These are phyloP conservation scores for Andricus curvator DNA, from an alignment of 2,888 invertebrate species.

Conservation along the genomic window DNA sequence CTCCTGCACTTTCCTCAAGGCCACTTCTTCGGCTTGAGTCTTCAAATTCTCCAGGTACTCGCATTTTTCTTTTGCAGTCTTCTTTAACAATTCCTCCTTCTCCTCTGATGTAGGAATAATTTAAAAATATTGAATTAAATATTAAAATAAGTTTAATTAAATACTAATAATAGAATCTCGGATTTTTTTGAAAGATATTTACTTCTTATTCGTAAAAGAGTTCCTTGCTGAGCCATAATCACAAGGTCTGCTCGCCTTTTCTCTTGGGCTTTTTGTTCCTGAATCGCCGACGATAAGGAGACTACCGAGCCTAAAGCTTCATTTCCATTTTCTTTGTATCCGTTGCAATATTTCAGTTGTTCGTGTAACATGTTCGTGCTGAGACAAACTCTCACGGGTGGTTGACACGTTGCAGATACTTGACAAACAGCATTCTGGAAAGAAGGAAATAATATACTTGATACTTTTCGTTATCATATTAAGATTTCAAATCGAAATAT, in stretches of 20 bases:
- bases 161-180: too few species aligned
- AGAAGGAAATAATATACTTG: conserved; percentile 8
- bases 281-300: conserved; percentile 68
- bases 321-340: conserved; percentile 80
- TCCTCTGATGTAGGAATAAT: conserved; percentile 54
- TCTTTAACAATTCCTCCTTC: conserved; percentile 60
- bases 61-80: conserved; percentile 64
- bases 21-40: conserved; percentile 67
- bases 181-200: conserved; percentile 37
- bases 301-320: conserved; percentile 65
- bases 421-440: conserved; percentile 80
- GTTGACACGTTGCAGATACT: conserved; percentile 80
- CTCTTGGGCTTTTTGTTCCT: conserved; percentile 64
- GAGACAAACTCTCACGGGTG: conserved; percentile 80
- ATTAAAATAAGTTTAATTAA: not conserved
- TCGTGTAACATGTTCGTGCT: conserved; percentile 79
- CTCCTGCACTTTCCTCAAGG: conserved; percentile 64
- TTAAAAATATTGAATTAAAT: not conserved
- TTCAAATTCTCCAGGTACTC: conserved; percentile 67
- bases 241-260: conserved; percentile 67
- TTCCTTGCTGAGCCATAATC: conserved; percentile 66
- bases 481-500: too few species aligned
- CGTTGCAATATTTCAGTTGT: conserved; percentile 79
- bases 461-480: too few species aligned
- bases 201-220: conserved; percentile 65